Evolutionary conservation across 2,797 vertebrate species (phyloP).

Genomic region (Onychomys leucogaster): DNA sequence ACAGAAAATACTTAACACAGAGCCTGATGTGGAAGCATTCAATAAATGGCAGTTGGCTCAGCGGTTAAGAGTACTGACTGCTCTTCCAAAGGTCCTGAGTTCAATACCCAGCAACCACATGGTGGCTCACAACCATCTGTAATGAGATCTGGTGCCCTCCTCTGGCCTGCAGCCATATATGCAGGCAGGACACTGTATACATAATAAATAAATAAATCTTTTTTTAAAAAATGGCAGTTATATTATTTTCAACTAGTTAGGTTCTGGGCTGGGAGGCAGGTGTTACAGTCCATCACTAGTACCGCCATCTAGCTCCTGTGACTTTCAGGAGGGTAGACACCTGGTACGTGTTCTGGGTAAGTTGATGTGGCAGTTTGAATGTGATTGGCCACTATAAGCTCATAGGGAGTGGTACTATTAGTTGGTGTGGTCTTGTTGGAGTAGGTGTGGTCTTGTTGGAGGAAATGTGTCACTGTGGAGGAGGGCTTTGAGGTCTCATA

Average conservation of each 20-base stretch:
- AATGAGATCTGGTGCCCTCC: too few species aligned
- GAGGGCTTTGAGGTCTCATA: background rate
- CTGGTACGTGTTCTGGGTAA: background rate
- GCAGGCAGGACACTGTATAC: too few species aligned
- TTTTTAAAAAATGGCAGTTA: too few species aligned
- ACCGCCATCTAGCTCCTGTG: background rate
- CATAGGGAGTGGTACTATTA: background rate
- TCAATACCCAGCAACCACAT: too few species aligned
- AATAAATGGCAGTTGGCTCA: too few species aligned
- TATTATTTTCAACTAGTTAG: background rate
- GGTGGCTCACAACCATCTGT: too few species aligned
- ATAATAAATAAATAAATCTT: too few species aligned
- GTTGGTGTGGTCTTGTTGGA: too few species aligned
- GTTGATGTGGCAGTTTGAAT: background rate
- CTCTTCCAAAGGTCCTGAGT: too few species aligned
- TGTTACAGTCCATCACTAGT: background rate
- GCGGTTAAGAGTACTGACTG: too few species aligned
- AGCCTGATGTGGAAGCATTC: background rate
- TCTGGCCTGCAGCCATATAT: too few species aligned
- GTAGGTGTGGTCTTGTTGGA: too few species aligned
- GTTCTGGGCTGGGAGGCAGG: background rate
- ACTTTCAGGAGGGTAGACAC: background rate
- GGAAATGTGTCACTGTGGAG: background rate
- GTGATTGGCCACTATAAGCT: background rate
- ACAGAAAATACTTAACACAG: background rate